Conservation (phyloP, 2,888 invertebrate genomes). For the Dione juno region DNA sequence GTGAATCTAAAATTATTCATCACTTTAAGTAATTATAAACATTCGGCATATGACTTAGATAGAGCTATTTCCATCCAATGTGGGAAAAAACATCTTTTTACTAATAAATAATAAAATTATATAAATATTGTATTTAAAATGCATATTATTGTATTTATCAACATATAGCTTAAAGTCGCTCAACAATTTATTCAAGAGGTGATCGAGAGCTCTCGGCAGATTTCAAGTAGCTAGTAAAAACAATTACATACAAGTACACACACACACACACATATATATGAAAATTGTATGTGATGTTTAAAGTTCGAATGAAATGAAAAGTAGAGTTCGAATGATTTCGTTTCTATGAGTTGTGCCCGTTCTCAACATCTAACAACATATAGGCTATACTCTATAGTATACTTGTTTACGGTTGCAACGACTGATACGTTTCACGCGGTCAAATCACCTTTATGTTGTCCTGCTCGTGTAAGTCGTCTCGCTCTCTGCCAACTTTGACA, state of each 20-base stretch:
- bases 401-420: slow-evolving; percentile 50
- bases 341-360: slow-evolving; percentile 20
- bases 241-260: slow-evolving; percentile 3
- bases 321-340: slow-evolving; percentile 1
- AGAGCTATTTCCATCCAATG: too few species aligned
- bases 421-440: slow-evolving; percentile 51
- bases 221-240: slow-evolving; percentile 39
- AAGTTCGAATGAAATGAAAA: too few species aligned
- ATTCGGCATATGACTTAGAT: too few species aligned
- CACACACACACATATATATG: neutral
- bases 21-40: too few species aligned
- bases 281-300: too few species aligned
- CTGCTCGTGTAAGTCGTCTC: slow-evolving; percentile 43
- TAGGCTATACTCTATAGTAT: slow-evolving; percentile 14
- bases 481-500: slow-evolving; percentile 47
- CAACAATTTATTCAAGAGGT: slow-evolving; percentile 43
- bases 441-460: slow-evolving; percentile 49
- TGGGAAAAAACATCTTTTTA: too few species aligned
- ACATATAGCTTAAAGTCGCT: slow-evolving; percentile 16
- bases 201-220: slow-evolving; percentile 29
- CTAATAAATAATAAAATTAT: neutral
- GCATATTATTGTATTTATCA: neutral
- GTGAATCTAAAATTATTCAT: slow-evolving; percentile 15
- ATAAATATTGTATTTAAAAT: neutral
- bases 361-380: neutral